Evolutionary conservation across 2,113 vertebrate species (phyloP).

Genomic region (Macroglossus sobrinus): DNA sequence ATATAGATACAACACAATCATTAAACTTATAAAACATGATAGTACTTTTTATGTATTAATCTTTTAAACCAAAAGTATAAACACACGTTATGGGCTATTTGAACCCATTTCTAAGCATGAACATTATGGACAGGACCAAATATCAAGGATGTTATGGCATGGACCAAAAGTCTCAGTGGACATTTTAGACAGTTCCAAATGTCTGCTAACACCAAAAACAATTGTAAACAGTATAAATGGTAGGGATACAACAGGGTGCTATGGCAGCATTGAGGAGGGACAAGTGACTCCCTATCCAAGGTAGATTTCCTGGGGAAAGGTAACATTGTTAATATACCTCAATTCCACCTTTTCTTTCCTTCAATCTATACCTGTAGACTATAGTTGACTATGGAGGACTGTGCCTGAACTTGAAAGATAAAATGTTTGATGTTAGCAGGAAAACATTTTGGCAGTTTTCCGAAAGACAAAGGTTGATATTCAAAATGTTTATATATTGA

Average conservation of each 20-base stretch:
- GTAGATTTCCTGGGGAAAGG: not conserved
- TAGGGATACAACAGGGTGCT: fast-evolving
- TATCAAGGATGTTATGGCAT: not conserved
- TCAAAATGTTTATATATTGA: not conserved
- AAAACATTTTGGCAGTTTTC: not conserved
- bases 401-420: not conserved
- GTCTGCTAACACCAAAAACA: not conserved
- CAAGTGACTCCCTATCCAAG: fast-evolving
- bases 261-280: fast-evolving
- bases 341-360: not conserved
- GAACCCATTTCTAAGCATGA: not conserved
- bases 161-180: too few species aligned
- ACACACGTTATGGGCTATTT: not conserved
- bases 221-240: not conserved
- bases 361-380: not conserved
- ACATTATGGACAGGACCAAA: not conserved
- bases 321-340: not conserved
- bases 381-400: not conserved
- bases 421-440: not conserved
- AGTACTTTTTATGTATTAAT: not conserved
- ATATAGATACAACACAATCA: not conserved
- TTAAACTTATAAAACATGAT: not conserved
- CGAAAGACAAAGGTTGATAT: not conserved
- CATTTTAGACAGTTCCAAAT: not conserved
- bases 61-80: not conserved